Conservation (phyloP, 2,888 invertebrate species). For the Tetheella fluctuosa region DNA sequence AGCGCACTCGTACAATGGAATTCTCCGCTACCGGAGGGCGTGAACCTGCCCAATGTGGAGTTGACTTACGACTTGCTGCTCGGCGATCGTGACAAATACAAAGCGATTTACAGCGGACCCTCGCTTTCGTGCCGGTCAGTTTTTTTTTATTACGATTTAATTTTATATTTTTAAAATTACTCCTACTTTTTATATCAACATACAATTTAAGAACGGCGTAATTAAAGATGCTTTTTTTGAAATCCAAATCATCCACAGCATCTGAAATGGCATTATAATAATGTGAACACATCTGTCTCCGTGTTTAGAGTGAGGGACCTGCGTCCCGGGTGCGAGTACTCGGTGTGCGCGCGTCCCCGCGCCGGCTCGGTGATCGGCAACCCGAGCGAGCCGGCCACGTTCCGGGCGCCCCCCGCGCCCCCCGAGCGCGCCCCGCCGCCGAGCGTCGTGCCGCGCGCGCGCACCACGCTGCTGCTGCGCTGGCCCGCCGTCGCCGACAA, state of each 20-base stretch:
- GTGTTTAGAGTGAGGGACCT: constrained; percentile 88
- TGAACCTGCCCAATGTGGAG: constrained; percentile 78
- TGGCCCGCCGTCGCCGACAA: constrained; percentile 91
- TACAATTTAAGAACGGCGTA: too few relatives aligned
- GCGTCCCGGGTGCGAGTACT: constrained; percentile 94
- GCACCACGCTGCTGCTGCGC: constrained; percentile 88
- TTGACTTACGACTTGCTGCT: constrained; percentile 92
- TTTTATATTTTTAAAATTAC: background rate
- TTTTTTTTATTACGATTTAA: background rate
- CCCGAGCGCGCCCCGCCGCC: constrained; percentile 90
- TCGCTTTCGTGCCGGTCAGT: constrained; percentile 88
- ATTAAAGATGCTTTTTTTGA: too few relatives aligned
- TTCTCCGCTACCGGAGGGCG: constrained; percentile 82
- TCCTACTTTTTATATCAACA: too few relatives aligned
- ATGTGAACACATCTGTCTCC: constrained; percentile 11
- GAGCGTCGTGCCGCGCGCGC: constrained; percentile 88
- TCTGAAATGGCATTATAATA: too few relatives aligned
- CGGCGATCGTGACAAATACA: constrained; percentile 93
- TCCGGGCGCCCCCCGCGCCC: constrained; percentile 92
- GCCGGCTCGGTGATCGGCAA: constrained; percentile 83
- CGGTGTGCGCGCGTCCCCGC: constrained; percentile 89
- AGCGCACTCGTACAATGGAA: constrained; percentile 94
- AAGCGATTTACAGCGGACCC: constrained; percentile 91
- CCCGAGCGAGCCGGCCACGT: constrained; percentile 90
- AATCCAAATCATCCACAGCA: too few relatives aligned